phyloP scores from a whole-genome alignment of 1,140 invertebrate genomes.

The Tetramorium alpestre region DNA sequence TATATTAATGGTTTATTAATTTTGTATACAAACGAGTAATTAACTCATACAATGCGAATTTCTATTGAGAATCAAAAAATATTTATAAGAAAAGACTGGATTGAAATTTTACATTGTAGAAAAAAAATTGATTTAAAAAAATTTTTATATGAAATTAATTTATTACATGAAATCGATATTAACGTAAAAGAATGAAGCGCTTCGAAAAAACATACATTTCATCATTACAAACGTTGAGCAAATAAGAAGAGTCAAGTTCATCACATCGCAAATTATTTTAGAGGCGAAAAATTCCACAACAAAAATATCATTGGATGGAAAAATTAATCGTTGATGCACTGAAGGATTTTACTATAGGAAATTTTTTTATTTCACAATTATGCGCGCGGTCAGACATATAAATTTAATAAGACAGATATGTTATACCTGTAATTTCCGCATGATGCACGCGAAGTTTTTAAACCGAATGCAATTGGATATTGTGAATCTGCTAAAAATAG shows the following conservation, averaged over 20 bases:
- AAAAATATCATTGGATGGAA: background rate
- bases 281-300: background rate
- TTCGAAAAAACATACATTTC: background rate
- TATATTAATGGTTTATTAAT: background rate
- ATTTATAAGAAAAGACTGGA: background rate
- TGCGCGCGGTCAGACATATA: background rate
- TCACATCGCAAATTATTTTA: background rate
- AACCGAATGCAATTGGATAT: background rate
- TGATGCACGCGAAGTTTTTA: background rate
- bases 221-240: background rate
- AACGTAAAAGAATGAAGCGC: background rate
- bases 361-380: no score
- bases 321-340: background rate
- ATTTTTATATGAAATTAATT: conserved; percentile 74
- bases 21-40: background rate
- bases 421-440: background rate
- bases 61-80: background rate
- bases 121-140: background rate
- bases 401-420: no score
- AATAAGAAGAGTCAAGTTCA: background rate
- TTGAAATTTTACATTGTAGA: background rate
- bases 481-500: background rate
- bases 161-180: conserved; percentile 77
- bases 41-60: background rate
- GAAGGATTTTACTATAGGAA: background rate